phyloP scores from a whole-genome alignment of 2,113 vertebrate species.

The Saccopteryx bilineata region DNA sequence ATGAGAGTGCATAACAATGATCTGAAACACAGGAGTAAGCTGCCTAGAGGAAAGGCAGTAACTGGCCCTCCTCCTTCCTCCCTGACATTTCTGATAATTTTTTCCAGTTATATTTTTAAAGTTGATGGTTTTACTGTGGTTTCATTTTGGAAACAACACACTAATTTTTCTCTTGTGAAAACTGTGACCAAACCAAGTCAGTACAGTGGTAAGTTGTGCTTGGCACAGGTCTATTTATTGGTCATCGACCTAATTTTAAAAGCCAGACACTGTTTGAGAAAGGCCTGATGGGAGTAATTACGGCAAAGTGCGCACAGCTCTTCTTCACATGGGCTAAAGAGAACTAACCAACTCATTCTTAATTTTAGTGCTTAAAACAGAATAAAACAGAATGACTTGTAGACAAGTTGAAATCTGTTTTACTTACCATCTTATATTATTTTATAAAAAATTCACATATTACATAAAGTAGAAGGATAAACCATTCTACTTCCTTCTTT shows the following conservation, averaged over 20 bases:
- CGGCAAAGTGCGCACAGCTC: neutral
- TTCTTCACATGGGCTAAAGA: neutral
- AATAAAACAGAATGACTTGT: neutral
- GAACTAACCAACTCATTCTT: neutral
- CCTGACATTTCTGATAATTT: neutral
- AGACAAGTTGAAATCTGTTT: neutral
- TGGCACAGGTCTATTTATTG: neutral
- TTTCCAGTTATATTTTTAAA: slow-evolving; percentile 42
- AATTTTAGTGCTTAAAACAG: neutral
- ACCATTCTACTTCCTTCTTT: neutral
- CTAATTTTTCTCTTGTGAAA: neutral
- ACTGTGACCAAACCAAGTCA: neutral
- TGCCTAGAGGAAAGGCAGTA: neutral
- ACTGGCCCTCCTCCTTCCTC: neutral
- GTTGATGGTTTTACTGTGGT: neutral
- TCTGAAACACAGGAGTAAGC: neutral
- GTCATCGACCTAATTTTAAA: neutral
- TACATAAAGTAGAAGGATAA: neutral
- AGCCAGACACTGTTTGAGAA: neutral
- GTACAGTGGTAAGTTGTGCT: neutral
- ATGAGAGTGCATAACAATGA: neutral
- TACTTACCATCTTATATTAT: neutral
- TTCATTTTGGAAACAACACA: slow-evolving; percentile 45
- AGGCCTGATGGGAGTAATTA: neutral
- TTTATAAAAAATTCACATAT: neutral